Base-by-base conservation (phyloP, 2,888 invertebrate species). In the Xylota segnis region DNA sequence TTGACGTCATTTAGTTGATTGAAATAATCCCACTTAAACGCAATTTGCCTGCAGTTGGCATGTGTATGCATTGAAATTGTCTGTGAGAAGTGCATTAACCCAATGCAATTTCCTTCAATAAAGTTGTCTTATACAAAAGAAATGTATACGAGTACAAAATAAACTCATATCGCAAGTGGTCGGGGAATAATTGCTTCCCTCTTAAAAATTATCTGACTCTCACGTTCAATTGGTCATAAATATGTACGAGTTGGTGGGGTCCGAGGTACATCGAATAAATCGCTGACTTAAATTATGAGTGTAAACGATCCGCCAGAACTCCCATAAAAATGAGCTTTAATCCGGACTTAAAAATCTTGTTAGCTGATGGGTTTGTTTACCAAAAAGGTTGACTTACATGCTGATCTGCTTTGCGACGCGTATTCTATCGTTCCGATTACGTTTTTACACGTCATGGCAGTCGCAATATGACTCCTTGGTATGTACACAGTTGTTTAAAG, bases 1-100 rank as follows among this genome's bases (percentile, higher is more conserved):
- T 76, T 58, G 37, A 47, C 12, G 34, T 58, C 63, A 65, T 75
- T 75, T 56, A 27, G 47, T 76, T 58, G 58, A 76, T 76, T 66
- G 66, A 58, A 66, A 58, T 47, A 68, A 52, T 50, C 27, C n/a
- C 7, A n/a, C 4, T 40, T 34, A 34, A 10, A 40, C n/a, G 12
- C 40, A n/a, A 4, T n/a, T n/a, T 12, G 10, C 1, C 2, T 9
- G 23, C 32, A 14, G 43, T 47, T 52, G n/a, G 16, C 27, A 65
- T 54, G 23, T 23, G 65, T 34, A 23, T 47, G 34, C 56, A 45
- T 9, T 12, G 34, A 23, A 23, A 45, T n/a, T 16, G 2, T 45
- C 16, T 16, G 16, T 18, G 4, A 10, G 5, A 18, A 65, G 23
- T 66, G 34, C 23, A 66, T 34, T 34, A 5, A 34, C 23, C 5